Base-by-base conservation (phyloP, 2,113 vertebrate genomes). In the Aegypius monachus region DNA sequence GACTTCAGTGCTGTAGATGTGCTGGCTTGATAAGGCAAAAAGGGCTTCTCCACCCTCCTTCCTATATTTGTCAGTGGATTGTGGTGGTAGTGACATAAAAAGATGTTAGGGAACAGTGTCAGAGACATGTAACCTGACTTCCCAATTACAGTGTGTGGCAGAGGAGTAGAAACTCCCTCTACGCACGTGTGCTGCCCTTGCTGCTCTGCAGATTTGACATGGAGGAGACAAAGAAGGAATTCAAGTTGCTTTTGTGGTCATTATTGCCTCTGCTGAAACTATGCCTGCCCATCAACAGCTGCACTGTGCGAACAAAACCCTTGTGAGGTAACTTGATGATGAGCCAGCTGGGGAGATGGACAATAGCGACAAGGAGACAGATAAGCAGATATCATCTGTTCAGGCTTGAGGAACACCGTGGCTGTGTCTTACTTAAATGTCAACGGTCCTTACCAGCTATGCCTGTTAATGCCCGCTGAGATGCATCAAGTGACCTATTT, bases 171-270 rank as follows among this genome's bases (percentile, higher is more conserved):
- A 88, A 31, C 56, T 82, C 56, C 40, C 61, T 52, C 59, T 85
- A 2, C 16, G 3, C 1, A 9, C 13, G 1, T 2, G 0, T 66
- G 40, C 56, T 34, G 78, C 42, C 10, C 38, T 83, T 73, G 36
- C 45, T 93, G 66, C 75, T 36, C 75, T 72, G 32, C n/a, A 13
- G 22, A 38, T 42, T 29, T 68, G 43, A 73, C 12, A 3, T 3
- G 12, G 58, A 81, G 32, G 29, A 81, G 53, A 52, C 32, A 43
- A 67, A 36, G 40, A 65, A 86, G n/a, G 58, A 26, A 52, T 36
- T 72, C 36, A 61, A 19, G 38, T 29, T 88, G 36, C 15, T 66
- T 92, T 86, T 71, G 26, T 58, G 40, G 21, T 84, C 63, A 17
- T 93, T 47, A 6, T 10, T 56, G 34, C 55, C 43, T 61, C 55